phyloP scores from a whole-genome alignment of 2,113 vertebrate genomes.

The Procapra przewalskii region DNA sequence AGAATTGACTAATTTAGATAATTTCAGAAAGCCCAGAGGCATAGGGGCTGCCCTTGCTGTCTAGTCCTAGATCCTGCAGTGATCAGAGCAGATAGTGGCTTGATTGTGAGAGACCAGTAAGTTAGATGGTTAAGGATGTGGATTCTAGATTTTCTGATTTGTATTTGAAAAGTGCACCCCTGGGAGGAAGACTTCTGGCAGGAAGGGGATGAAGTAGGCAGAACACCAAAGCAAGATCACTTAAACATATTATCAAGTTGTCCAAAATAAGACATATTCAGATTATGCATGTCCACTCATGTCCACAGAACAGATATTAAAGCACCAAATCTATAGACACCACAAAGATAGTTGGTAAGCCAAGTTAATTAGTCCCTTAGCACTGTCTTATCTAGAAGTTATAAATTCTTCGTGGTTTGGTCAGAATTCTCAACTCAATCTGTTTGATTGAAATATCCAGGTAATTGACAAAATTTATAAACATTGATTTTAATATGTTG shows the following conservation, averaged over 20 bases:
- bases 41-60: background rate
- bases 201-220: background rate
- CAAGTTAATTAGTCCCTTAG: background rate
- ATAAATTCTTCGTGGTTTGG: background rate
- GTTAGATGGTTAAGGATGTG: background rate
- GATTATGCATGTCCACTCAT: rapidly evolving
- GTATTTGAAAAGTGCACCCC: background rate
- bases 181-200: background rate
- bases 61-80: rapidly evolving
- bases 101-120: background rate
- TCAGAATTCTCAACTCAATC: background rate
- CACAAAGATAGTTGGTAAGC: background rate
- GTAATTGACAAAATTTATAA: background rate
- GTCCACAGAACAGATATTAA: background rate
- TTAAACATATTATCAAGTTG: too few species aligned
- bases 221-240: background rate
- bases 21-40: background rate
- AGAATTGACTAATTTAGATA: background rate
- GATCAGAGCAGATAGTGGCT: background rate
- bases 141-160: background rate
- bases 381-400: background rate
- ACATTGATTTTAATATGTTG: background rate
- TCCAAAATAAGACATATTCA: background rate
- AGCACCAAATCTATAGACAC: background rate
- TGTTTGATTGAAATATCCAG: background rate